Conservation (phyloP, 2,113 vertebrate species). For the Anoura caudifer region DNA sequence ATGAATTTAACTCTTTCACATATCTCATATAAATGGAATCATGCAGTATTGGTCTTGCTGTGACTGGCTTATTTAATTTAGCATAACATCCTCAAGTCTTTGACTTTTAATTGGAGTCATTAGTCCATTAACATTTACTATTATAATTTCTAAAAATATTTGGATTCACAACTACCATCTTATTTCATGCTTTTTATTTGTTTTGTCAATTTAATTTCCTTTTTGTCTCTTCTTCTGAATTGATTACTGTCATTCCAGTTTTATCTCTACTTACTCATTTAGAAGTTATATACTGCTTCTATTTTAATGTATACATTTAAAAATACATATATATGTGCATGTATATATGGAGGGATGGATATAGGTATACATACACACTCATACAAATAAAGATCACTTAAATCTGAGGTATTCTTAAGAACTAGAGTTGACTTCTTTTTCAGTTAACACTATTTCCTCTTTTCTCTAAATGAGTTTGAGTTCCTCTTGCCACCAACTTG, state of each 20-base stretch:
- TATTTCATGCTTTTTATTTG: not conserved
- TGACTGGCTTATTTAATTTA: not conserved
- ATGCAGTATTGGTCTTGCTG: not conserved
- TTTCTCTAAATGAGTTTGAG: not conserved
- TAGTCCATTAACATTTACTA: not conserved
- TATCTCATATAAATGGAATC: not conserved
- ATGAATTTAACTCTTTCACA: not conserved
- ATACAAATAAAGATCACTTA: not conserved
- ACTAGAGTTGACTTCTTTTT: not conserved
- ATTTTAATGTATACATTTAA: conserved; percentile 19
- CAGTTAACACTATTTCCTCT: not conserved
- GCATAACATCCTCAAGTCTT: not conserved
- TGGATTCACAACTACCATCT: not conserved
- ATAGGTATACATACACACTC: not conserved
- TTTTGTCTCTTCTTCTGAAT: not conserved
- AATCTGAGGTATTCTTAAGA: not conserved
- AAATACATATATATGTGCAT: not conserved
- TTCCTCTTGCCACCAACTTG: not conserved
- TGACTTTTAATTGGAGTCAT: not conserved
- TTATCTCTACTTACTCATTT: not conserved
- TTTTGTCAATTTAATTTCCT: not conserved
- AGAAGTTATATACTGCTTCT: not conserved
- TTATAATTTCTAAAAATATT: not conserved
- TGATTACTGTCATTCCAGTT: not conserved
- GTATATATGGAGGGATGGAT: not conserved